phyloP scores from a whole-genome alignment of 2,888 invertebrate genomes.

The Cataglyphis rosenhaueri region DNA sequence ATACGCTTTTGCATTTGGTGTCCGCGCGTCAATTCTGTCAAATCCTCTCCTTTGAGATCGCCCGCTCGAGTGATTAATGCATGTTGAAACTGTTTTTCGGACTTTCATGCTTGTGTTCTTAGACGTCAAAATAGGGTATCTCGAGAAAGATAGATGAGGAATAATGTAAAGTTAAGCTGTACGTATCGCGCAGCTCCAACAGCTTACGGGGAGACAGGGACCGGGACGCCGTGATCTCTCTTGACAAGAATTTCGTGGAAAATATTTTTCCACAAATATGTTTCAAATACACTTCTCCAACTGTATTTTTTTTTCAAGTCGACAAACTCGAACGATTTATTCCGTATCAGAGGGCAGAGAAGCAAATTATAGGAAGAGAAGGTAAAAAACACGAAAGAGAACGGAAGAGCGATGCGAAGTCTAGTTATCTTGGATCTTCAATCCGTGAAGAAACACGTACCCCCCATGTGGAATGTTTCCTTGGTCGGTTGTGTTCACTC shows the following conservation, averaged over 20 bases:
- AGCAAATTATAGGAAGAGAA: constrained; percentile 23
- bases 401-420: constrained; percentile 57
- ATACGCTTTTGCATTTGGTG: constrained; percentile 18
- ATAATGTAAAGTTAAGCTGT: neutral
- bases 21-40: constrained; percentile 39
- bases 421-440: constrained; percentile 78
- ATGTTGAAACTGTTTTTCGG: neutral
- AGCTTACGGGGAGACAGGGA: neutral
- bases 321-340: neutral
- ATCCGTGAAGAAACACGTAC: constrained; percentile 75
- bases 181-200: neutral
- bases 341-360: neutral
- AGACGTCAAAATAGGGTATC: neutral
- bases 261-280: neutral
- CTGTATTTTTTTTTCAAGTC: neutral
- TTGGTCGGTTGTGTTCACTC: constrained; percentile 34
- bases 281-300: neutral
- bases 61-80: constrained; percentile 66
- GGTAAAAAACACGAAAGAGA: constrained; percentile 49
- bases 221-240: too few species aligned
- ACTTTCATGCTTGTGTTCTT: neutral
- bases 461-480: constrained; percentile 75
- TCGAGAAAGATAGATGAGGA: neutral
- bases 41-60: constrained; percentile 54
- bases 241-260: neutral